phyloP scores from a whole-genome alignment of 2,797 vertebrate species.

The Premnoplex brunnescens region DNA sequence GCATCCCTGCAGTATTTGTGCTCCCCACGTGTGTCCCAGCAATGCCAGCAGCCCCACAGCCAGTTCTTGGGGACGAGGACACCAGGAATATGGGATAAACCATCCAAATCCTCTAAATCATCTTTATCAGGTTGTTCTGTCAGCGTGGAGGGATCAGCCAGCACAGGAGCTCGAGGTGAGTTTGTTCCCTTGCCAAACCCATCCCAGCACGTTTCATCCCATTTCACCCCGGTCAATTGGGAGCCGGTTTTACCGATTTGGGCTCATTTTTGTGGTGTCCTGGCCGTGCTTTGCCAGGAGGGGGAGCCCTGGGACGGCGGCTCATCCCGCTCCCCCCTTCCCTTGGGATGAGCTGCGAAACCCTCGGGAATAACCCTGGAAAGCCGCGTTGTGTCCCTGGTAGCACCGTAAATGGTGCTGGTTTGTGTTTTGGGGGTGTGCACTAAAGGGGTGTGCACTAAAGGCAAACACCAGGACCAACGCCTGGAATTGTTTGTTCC shows the following conservation, averaged over 20 bases:
- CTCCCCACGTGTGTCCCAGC: accelerated
- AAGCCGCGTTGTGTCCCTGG: accelerated
- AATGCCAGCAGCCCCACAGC: accelerated
- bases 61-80: accelerated
- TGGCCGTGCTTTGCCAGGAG: not conserved
- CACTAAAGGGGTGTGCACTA: accelerated
- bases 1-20: not conserved
- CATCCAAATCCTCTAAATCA: accelerated
- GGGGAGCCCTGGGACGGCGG: not conserved
- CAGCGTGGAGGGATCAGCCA: accelerated
- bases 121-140: accelerated
- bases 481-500: accelerated
- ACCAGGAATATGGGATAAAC: accelerated
- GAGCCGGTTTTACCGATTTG: not conserved
- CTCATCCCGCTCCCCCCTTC: not conserved
- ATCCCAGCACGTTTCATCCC: accelerated
- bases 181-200: accelerated
- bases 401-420: accelerated
- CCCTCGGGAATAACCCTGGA: not conserved
- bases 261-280: not conserved
- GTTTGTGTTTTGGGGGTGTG: not conserved
- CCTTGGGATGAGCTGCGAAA: not conserved
- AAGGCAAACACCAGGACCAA: accelerated
- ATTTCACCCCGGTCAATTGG: accelerated
- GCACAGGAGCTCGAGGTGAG: too few species aligned